These are phyloP conservation scores for Oxyscelio sp. DNA, from an alignment of 2,888 invertebrate genomes.

Conservation along the genomic window DNA sequence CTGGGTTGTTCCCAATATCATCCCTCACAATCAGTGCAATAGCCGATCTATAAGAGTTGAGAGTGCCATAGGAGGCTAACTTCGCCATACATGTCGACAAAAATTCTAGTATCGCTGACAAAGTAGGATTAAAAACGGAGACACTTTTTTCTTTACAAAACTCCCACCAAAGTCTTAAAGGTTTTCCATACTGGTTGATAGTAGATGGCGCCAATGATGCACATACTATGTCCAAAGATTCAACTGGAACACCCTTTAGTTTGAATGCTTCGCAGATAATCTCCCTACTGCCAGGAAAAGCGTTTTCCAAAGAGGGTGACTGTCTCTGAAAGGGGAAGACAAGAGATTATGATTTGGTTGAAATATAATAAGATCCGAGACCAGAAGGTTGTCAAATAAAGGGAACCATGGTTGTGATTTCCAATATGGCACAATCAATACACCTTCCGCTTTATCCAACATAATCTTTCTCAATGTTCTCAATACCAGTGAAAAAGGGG, in stretches of 20 bases:
- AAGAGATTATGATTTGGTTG: constrained; percentile 71
- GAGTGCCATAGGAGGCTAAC: too few species aligned
- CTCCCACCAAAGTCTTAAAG: constrained; percentile 11
- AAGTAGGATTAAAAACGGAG: not conserved
- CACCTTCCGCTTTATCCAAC: too few species aligned
- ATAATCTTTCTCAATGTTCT: too few species aligned
- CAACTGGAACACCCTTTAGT: not conserved
- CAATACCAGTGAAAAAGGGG: too few species aligned
- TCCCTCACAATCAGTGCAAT: too few species aligned
- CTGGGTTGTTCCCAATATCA: too few species aligned
- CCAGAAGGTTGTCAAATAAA: not conserved
- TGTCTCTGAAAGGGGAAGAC: constrained; percentile 74
- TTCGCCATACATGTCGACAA: too few species aligned
- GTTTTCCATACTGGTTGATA: not conserved
- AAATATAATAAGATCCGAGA: constrained; percentile 25
- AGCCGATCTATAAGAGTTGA: too few species aligned
- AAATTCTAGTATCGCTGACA: not conserved
- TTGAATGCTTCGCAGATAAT: constrained; percentile 12
- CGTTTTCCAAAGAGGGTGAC: constrained; percentile 14
- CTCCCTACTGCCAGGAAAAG: constrained; percentile 43
- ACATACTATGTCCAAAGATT: too few species aligned
- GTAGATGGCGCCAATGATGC: not conserved
- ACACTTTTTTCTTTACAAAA: constrained; percentile 9
- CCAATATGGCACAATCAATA: not conserved
- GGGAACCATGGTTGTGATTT: constrained; percentile 15